These are phyloP conservation scores for Drosophila kanekoi DNA, from an alignment of 2,888 invertebrate species.

Conservation along the genomic window DNA sequence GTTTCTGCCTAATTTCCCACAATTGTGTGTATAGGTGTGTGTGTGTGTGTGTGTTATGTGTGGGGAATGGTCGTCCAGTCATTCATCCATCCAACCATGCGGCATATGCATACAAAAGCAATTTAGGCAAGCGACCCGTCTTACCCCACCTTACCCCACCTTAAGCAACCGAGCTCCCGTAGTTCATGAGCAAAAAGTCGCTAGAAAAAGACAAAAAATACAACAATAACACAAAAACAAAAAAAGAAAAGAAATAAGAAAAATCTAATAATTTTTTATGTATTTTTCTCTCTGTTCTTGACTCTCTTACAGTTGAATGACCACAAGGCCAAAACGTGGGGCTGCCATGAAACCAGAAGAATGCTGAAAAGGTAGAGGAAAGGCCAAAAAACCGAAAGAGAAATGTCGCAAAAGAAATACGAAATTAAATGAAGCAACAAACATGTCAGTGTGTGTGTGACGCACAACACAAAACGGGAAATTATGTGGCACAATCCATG, in stretches of 20 bases:
- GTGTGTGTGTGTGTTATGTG: slow-evolving; percentile 4
- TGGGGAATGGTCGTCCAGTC: slow-evolving; percentile 27
- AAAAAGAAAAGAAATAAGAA: slow-evolving; percentile 39
- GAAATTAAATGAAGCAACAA: slow-evolving; percentile 65
- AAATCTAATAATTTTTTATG: slow-evolving; percentile 73
- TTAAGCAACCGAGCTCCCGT: background rate
- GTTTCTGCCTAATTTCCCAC: slow-evolving; percentile 80
- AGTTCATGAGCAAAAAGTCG: slow-evolving; percentile 44
- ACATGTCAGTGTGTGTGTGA: slow-evolving; percentile 26
- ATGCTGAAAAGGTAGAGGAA: slow-evolving; percentile 50
- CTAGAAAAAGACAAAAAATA: slow-evolving; percentile 6
- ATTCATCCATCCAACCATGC: slow-evolving; percentile 49
- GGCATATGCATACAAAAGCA: slow-evolving; percentile 78
- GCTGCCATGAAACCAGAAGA: slow-evolving; percentile 49
- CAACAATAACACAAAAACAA: slow-evolving; percentile 22
- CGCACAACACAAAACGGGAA: slow-evolving; percentile 43
- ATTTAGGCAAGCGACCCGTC: slow-evolving; percentile 51
- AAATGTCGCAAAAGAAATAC: slow-evolving; percentile 52
- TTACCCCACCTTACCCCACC: background rate
- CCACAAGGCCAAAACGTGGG: slow-evolving; percentile 61
- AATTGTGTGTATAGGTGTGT: slow-evolving; percentile 39
- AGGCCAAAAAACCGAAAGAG: slow-evolving; percentile 39
- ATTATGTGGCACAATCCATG: slow-evolving; percentile 48
- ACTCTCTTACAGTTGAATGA: slow-evolving; percentile 74
- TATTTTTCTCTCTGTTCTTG: slow-evolving; percentile 56